Evolutionary conservation across 2,113 vertebrate genomes (phyloP), one percentile per base, ranked within the genome.

Genomic region (Cavia aperea): DNA sequence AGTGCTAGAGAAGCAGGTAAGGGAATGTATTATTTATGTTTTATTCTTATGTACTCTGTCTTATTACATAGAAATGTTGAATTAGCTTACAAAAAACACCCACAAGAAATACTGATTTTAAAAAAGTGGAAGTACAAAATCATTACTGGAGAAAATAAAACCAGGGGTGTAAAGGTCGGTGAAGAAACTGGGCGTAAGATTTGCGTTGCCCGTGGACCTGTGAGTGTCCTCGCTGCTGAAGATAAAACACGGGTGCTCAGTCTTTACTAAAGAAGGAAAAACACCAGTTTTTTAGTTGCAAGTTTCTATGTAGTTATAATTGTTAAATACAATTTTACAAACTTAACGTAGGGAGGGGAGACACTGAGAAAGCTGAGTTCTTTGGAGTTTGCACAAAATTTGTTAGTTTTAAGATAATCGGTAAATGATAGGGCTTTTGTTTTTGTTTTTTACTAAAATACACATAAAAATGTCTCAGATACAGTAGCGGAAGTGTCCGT

Each of bases 41-140:
- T 92, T 86, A 72, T 60, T 92, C 11, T n/a, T 92, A 7, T 54
- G 29, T 31, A 79, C 49, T 36, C 24, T 91, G 14, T 86, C 26
- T 73, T 94, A 46, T 89, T 89, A 79, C 36, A 3, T 77, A 4
- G 70, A 93, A 39, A 9, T 77, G 15, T 81, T 85, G 18, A 31
- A 13, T 90, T 16, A n/a, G 33, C 89, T 94, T 89, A 82, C 90
- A 81, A 92, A 94, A 56, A 91, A 49, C 4, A 62, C 24, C 39
- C 73, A 36, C 2, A 73, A 90, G 62, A 95, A 93, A 51, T 62
- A 51, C 1, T 90, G 88, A 33, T 58, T n/a, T 81, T 90, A 54
- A 70, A 65, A 89, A 78, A 75, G 39, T 7, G 88, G 31, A 92
- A 90, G 73, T 83, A 68, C 1, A 60, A 70, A 94, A 70, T 68